Base-by-base conservation (phyloP, 1,140 invertebrate species). In the Temnothorax longispinosus region DNA sequence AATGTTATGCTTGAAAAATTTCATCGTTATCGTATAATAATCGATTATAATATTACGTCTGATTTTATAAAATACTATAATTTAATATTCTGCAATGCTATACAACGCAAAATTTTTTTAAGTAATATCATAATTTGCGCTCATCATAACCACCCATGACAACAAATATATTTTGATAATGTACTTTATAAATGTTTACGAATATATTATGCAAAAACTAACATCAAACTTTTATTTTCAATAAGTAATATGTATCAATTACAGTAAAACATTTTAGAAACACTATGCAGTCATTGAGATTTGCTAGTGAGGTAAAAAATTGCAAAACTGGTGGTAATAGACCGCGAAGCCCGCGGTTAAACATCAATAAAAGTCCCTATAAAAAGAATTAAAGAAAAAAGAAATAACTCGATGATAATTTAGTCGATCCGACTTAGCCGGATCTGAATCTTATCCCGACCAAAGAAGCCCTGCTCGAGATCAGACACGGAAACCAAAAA, bases 171-270 rank as follows among this genome's bases (percentile, higher is more conserved):
- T 18, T 7, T 27, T 3, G 35, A 82, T 60, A 35, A 6, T 35
- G 15, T 38, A 8, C 7, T 47, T 47, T 47, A 47, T 0, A 47
- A 47, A 47, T 47, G 10, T 64, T 64, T 8, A 64, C 38, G 6
- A 60, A 58, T 27, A 1, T 60, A 27, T 13, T 27, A 21, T 54
- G 38, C 1, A 38, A 35, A 32, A 56, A 82, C 56, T 67, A 38
- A 13, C 7, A 76, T 60, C 44, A 58, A 11, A 78, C 64, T 35
- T 7, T n/a, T 71, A 71, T 81, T 54, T 41, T 21, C n/a, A 27
- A 52, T 18, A 21, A 6, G 2, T 32, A 69, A 52, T 47, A 54
- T 44, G 32, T 50, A 21, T 38, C 27, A n/a, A 50, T 65, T 0
- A 13, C 10, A 18, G 18, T 78, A 21, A 65, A 35, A 21, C 21